These are phyloP conservation scores for Zaprionus nigranus DNA, from an alignment of 1,140 invertebrate species.

Conservation along the genomic window DNA sequence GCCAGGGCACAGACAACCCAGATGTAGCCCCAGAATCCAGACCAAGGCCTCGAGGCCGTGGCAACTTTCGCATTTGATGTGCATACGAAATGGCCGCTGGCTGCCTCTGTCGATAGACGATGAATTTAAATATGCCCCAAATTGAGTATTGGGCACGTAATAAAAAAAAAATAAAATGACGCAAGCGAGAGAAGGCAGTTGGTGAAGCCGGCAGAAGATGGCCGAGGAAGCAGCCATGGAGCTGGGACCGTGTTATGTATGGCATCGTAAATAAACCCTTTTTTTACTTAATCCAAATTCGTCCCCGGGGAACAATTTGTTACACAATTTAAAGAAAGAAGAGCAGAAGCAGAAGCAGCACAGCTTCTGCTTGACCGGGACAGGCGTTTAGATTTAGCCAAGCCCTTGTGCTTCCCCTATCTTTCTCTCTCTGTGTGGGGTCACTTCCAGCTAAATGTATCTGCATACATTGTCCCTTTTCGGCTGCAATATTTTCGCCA, in stretches of 20 bases:
- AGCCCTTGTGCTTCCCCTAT: constrained; percentile 23
- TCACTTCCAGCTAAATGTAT: constrained; percentile 55
- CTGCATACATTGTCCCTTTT: constrained; percentile 76
- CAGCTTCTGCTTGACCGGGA: constrained; percentile 38
- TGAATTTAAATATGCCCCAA: constrained; percentile 83
- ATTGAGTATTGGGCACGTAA: constrained; percentile 83
- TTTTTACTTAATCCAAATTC: constrained; percentile 83
- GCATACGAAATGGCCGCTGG: constrained; percentile 73
- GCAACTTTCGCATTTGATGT: constrained; percentile 62
- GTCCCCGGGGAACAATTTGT: constrained; percentile 82
- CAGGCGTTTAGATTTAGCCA: constrained; percentile 67
- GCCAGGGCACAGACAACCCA: not conserved
- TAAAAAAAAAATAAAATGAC: constrained; percentile 67
- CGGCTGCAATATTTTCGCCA: constrained; percentile 76
- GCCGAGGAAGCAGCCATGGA: not conserved
- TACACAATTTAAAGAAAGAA: constrained; percentile 78
- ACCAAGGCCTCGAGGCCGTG: not conserved
- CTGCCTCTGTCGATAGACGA: constrained; percentile 74
- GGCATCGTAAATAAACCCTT: constrained; percentile 83
- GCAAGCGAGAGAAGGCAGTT: constrained; percentile 2
- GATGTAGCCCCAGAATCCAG: not conserved
- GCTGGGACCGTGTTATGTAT: constrained; percentile 66
- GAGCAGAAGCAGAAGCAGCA: constrained; percentile 3
- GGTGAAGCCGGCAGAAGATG: not conserved
- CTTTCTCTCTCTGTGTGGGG: constrained; percentile 19